Base-by-base conservation (phyloP, 2,888 invertebrate genomes). In the Hirudinaria manillensis region DNA sequence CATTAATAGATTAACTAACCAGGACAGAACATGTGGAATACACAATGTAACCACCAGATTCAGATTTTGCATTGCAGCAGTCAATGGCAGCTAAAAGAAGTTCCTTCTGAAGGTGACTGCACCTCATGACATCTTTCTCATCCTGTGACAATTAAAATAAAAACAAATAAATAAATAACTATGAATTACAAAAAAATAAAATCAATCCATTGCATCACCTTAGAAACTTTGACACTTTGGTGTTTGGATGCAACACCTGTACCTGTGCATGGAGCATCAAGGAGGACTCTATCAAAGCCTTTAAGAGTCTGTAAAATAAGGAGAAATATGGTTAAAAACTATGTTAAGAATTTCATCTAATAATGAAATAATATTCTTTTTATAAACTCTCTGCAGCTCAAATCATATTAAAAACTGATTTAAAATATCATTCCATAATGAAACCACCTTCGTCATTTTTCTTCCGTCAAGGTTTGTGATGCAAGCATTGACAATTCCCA, bases 241-340 rank as follows among this genome's bases (percentile, higher is more conserved):
- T 99, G 99, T 87, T 99, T 99, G 36, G 96, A 91, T 61, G 98
- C 92, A 16, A 99, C 96, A 38, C 99, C 99, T 0, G 98, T 97
- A 53, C 99, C 99, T 56, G 95, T 94, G 84, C 99, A 99, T 0
- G 99, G 99, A 0, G 99, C 99, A 88, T 99, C 99, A 70, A 99
- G 87, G 51, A 99, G 86, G 7, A 98, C 93, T 81, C 98, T 89
- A 85, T 99, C 98, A 84, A 99, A 99, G 0, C 93, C 93, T 82
- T 91, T 92, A 84, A 94, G 91, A 19, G 92, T 88, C 85, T 91
- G 88, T n/a, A 66, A 36, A 56, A 32, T 24, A 72, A 45, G 13
- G 16, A 16, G 45, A 51, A 34, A 34, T 16, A 16, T 45, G 45
- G 10, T n/a, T n/a, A n/a, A n/a, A n/a, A n/a, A n/a, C 3, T 16